Evolutionary conservation across 2,888 invertebrate species (phyloP), one percentile per base, ranked within the genome.

Genomic region (Oscheius sp.): DNA sequence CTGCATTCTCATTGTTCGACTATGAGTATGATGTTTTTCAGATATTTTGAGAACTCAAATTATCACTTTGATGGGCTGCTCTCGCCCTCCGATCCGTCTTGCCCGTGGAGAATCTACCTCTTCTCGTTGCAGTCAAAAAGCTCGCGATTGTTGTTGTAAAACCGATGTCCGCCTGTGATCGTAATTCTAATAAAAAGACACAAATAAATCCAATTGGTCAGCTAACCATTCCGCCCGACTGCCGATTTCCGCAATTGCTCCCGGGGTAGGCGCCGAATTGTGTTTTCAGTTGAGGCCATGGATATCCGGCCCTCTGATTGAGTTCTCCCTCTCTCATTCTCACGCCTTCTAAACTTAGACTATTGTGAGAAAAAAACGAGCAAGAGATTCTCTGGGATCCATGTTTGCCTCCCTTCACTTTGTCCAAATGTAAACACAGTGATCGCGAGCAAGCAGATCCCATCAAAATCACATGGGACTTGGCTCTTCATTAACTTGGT

Each of bases 1-100:
- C 34, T 64, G 10, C 17, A 23, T 23, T 34, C 37, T 3, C 25
- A 8, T 50, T 37, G n/a, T n/a, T n/a, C n/a, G n/a, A n/a, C n/a
- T n/a, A 3, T 42, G 17, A 3, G 17, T 3, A 42, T 12, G 4
- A 6, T 0, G 4, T 52, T 2, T 12, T 73, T 50, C 69, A 76
- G 76, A 71, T 34, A 69, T 74, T 25, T 70, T 76, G 33, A 64
- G 69, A 8, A 72, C 69, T 8, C 76, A 76, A 37, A 70, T 76
- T 34, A 50, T 63, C 31, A 76, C 73, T 3, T 27, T 76, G 34
- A 76, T 76, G 15, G 53, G 55, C 29, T 76, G 76, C 55, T 71
- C 74, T 2, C 72, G 72, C 29, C 73, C 76, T 15, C 74, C 76
- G 5, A 48, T 71, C 20, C 42, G 67, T n/a, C 65, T 74, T 29